These are phyloP conservation scores for Osmerus eperlanus DNA, from an alignment of 2,113 vertebrate genomes.

Conservation along the genomic window DNA sequence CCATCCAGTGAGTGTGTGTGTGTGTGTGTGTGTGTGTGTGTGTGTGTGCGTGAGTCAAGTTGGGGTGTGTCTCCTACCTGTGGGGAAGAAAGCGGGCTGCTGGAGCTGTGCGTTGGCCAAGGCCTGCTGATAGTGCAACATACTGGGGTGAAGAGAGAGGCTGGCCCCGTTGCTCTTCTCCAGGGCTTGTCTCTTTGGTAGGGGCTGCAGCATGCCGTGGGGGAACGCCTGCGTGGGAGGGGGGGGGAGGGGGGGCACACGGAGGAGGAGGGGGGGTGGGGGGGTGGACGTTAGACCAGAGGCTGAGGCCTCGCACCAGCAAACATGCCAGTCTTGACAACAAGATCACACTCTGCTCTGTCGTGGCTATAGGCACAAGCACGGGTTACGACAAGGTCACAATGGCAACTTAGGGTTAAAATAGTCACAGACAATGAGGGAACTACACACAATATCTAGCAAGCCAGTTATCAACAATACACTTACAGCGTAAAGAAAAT, in stretches of 20 bases:
- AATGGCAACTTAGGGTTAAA: constrained; percentile 55
- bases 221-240: constrained; percentile 85
- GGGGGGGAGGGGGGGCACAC: constrained; percentile 34
- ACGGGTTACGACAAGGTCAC: constrained; percentile 29
- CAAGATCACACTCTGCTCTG: neutral
- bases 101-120: constrained; percentile 92
- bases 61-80: constrained; percentile 77
- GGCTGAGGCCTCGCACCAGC: constrained; percentile 24
- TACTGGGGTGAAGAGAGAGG: constrained; percentile 91
- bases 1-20: neutral
- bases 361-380: constrained; percentile 9
- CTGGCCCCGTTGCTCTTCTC: constrained; percentile 94
- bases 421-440: constrained; percentile 62
- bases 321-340: neutral
- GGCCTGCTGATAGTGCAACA: constrained; percentile 99
- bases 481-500: constrained; percentile 30
- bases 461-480: constrained; percentile 48
- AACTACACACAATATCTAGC: constrained; percentile 56
- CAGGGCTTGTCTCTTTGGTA: constrained; percentile 99
- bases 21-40: neutral
- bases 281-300: constrained; percentile 27
- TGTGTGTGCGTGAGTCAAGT: constrained; percentile 14
- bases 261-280: constrained; percentile 2
- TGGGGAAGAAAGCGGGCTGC: constrained; percentile 92
- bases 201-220: constrained; percentile 91